Percentiles rank a stretch among this genome's conserved stretches.
Conservation (phyloP, 2,888 invertebrate genomes). For the Xylota segnis region DNA sequence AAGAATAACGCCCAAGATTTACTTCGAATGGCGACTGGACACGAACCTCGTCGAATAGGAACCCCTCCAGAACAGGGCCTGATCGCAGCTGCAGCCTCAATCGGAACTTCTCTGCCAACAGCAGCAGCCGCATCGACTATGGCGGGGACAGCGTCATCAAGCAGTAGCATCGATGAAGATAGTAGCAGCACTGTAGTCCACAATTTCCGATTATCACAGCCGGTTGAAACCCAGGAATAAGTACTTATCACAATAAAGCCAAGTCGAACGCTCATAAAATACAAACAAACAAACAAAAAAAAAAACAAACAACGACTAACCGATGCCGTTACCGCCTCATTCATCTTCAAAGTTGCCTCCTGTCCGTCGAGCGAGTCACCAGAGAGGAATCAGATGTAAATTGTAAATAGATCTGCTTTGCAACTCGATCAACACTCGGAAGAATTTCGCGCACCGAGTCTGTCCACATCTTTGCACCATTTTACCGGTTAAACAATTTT, state of each 20-base stretch:
- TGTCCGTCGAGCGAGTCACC: constrained; percentile 27
- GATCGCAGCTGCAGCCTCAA: constrained; percentile 69
- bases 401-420: constrained; percentile 71
- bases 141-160: constrained; percentile 70
- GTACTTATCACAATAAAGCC: constrained; percentile 63
- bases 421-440: constrained; percentile 50
- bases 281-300: constrained; percentile 4
- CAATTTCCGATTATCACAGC: constrained; percentile 80
- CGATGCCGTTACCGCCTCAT: constrained; percentile 70
- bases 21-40: constrained; percentile 64
- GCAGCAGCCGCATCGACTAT: constrained; percentile 70
- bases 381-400: constrained; percentile 53
- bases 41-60: constrained; percentile 46
- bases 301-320: constrained; percentile 42
- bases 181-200: constrained; percentile 80
- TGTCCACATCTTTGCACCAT: constrained; percentile 58
- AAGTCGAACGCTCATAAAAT: constrained; percentile 39
- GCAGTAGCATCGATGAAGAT: constrained; percentile 79
- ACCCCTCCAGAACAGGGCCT: constrained; percentile 53
- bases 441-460: constrained; percentile 22
- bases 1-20: constrained; percentile 69
- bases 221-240: constrained; percentile 78
- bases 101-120: constrained; percentile 65
- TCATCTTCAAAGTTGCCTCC: constrained; percentile 53
- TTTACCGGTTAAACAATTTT: constrained; percentile 56